Percentiles rank a stretch among this genome's conserved stretches.
These are phyloP conservation scores for Pseudopodoces humilis DNA, from an alignment of 2,113 vertebrate genomes.

Conservation along the genomic window DNA sequence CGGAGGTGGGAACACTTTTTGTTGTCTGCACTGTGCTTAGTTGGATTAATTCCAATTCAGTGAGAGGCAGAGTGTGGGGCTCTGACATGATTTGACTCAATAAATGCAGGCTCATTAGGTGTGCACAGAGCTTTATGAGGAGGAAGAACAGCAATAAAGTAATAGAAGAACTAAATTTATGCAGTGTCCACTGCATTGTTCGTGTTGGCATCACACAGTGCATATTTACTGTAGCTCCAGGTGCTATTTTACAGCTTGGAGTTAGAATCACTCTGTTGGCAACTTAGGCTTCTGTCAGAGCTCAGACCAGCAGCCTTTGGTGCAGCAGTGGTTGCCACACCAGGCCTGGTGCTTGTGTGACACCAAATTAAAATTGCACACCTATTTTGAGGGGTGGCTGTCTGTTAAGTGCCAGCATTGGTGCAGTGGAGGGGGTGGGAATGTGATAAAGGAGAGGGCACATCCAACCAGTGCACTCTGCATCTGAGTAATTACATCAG, in stretches of 20 bases:
- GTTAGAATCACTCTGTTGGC: background rate
- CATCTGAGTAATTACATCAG: background rate
- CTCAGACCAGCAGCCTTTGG: background rate
- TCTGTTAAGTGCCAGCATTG: background rate
- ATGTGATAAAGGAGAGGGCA: background rate
- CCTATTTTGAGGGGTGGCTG: background rate
- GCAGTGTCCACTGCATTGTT: background rate
- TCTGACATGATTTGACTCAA: background rate
- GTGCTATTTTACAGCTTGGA: background rate
- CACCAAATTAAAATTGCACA: background rate
- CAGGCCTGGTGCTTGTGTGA: background rate
- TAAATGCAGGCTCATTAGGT: background rate
- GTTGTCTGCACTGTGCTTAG: background rate
- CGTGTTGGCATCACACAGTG: background rate
- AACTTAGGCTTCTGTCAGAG: background rate
- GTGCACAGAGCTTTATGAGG: background rate
- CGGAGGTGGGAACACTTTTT: background rate
- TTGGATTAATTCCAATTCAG: background rate
- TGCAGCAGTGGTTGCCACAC: background rate
- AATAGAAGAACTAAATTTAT: background rate
- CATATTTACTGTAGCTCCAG: background rate
- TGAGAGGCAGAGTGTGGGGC: background rate
- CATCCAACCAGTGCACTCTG: background rate
- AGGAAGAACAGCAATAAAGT: background rate
- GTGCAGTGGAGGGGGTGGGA: background rate